A percentile compares a stretch with the other conserved stretches of the same genome.
Evolutionary conservation across 2,888 invertebrate genomes (phyloP).

Genomic region (Hirtodrosophila alboralis): DNA sequence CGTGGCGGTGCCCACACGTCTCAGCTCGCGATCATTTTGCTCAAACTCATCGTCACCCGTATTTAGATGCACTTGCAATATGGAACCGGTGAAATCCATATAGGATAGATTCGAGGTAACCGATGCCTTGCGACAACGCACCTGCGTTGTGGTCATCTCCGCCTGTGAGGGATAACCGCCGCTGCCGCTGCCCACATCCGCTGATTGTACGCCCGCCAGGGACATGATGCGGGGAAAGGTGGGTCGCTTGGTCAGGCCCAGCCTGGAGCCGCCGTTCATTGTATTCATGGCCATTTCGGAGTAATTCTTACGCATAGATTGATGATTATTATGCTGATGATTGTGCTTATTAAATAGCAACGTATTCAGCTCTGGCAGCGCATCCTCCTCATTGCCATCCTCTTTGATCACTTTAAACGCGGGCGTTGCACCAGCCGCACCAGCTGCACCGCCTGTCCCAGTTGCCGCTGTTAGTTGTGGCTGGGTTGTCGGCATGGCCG

Average conservation of each 20-base stretch:
- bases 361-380: slow-evolving; percentile 83
- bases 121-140: slow-evolving; percentile 87
- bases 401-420: slow-evolving; percentile 90
- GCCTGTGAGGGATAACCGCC: slow-evolving; percentile 83
- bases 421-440: slow-evolving; percentile 42
- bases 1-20: slow-evolving; percentile 82
- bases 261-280: slow-evolving; percentile 80
- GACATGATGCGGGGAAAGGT: slow-evolving; percentile 84
- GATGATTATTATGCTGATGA: slow-evolving; percentile 49
- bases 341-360: slow-evolving; percentile 82
- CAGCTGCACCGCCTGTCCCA: slow-evolving; percentile 26
- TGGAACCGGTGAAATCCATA: slow-evolving; percentile 90
- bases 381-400: slow-evolving; percentile 86
- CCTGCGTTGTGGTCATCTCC: slow-evolving; percentile 85
- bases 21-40: slow-evolving; percentile 82
- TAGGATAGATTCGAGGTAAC: slow-evolving; percentile 89
- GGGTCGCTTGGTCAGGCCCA: slow-evolving; percentile 82
- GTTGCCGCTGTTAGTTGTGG: slow-evolving; percentile 47
- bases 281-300: slow-evolving; percentile 84
- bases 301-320: slow-evolving; percentile 83
- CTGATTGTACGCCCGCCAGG: slow-evolving; percentile 81
- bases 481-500: slow-evolving; percentile 67
- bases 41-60: slow-evolving; percentile 84
- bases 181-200: slow-evolving; percentile 67
- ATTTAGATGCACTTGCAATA: slow-evolving; percentile 88